Base-by-base conservation (phyloP, 2,888 invertebrate species). In the Cheiracanthium punctorium region DNA sequence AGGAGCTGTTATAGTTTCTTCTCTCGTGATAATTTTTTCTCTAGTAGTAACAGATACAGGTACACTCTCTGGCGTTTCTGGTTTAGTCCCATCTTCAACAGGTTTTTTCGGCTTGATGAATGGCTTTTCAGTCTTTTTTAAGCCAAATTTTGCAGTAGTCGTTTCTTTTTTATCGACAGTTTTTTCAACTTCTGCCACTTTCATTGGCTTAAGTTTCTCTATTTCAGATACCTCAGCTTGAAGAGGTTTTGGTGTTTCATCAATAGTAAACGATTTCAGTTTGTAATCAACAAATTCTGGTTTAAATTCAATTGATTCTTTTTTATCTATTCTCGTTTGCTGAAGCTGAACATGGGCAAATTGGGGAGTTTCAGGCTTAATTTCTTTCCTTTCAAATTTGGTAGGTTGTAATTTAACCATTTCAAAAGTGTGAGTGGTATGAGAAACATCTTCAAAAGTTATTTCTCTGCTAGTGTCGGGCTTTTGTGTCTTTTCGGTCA, bases 281-380 rank as follows among this genome's bases (percentile, higher is more conserved):
- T 80, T 12, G 58, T 85, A 85, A 70, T 80, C 85, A 1, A 75
- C 69, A 73, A 87, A 77, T 24, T 82, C 87, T 71, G 80, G 76
- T 64, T 88, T 85, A 0, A 72, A 41, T 41, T 88, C 81, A 67
- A 33, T 52, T 24, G 67, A 37, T 30, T 32, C 64, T 24, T 29
- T 43, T n/a, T 48, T 73, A 28, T 82, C 73, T 24, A 77, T 30
- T 64, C 58, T 86, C 24, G 72, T 67, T 48, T 82, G 65, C 37
- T 88, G 77, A n/a, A 87, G n/a, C 0, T 29, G 41, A 12, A 87
- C 65, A 29, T 75, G 70, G 24, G 77, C 64, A 52, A 72, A 80
- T 10, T 65, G 74, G 20, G 86, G 86, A 2, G 41, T 30, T 76
- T 79, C 87, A 10, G 64, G 69, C 29, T 74, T 64, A 58, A 73